Conservation (phyloP, 53 echinoderm and acorn worm species). For the Echinometra lucunter region DNA sequence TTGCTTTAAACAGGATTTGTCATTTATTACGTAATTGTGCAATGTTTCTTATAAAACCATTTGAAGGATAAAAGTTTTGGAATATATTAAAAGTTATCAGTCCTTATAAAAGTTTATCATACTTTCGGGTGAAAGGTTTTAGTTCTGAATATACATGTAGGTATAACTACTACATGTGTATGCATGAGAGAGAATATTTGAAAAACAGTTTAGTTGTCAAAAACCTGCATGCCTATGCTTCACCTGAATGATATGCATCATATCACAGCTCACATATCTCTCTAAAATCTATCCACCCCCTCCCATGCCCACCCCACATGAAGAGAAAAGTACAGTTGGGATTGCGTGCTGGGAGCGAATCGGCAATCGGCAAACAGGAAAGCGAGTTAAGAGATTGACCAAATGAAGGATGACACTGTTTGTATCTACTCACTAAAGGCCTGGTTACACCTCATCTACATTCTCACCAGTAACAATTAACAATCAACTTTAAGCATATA, state of each 20-base stretch:
- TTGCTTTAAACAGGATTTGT: too few relatives aligned
- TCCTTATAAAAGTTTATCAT: background rate
- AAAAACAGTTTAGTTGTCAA: background rate
- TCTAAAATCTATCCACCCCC: background rate
- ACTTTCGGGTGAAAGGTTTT: background rate
- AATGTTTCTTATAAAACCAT: background rate
- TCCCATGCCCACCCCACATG: background rate
- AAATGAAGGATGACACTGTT: slow-evolving; percentile 65
- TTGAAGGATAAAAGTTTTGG: background rate
- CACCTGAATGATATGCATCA: background rate
- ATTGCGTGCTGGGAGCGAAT: slow-evolving; percentile 34
- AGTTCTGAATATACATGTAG: too few relatives aligned
- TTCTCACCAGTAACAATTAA: too few relatives aligned
- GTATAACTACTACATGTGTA: background rate
- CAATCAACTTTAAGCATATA: too few relatives aligned
- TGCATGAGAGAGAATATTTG: background rate
- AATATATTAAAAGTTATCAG: background rate
- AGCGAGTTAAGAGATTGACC: slow-evolving; percentile 51
- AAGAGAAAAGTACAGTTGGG: background rate
- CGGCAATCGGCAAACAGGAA: slow-evolving; percentile 52
- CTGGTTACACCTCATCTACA: slow-evolving; percentile 42
- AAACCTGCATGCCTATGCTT: background rate
- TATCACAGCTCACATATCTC: background rate
- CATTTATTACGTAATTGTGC: too few relatives aligned
- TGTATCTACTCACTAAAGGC: slow-evolving; percentile 32